A percentile compares a stretch with the other conserved stretches of the same genome.
phyloP scores from a whole-genome alignment of 2,797 vertebrate species.

The Enteromius thamalakanensis region DNA sequence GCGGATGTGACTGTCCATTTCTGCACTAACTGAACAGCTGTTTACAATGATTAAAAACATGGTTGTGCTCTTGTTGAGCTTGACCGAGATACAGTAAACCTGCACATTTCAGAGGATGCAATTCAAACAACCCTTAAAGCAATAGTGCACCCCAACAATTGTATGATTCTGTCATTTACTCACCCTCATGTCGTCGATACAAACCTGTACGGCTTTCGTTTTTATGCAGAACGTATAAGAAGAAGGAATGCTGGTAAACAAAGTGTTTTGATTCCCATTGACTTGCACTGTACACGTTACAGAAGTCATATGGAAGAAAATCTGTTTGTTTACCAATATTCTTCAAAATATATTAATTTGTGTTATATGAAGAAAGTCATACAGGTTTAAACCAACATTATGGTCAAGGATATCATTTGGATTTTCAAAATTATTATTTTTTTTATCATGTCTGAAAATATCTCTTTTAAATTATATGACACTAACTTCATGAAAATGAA shows the following conservation, averaged over 20 bases:
- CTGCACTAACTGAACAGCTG: background rate
- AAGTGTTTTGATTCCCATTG: background rate
- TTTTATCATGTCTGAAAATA: too few relatives aligned
- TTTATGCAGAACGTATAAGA: background rate
- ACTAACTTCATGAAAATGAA: too few relatives aligned
- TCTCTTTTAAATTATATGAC: too few relatives aligned
- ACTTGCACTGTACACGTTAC: background rate
- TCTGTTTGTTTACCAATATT: background rate
- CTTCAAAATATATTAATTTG: background rate
- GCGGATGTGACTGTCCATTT: background rate
- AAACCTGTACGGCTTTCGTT: background rate
- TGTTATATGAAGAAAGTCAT: background rate
- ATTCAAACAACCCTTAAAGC: background rate
- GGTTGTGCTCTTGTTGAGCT: background rate
- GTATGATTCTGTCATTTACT: background rate
- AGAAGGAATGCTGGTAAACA: background rate
- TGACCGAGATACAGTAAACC: slow-evolving; percentile 20
- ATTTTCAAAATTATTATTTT: too few relatives aligned
- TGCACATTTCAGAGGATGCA: background rate
- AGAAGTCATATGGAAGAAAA: background rate
- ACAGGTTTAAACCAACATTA: background rate
- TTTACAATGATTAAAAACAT: slow-evolving; percentile 8
- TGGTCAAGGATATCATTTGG: background rate
- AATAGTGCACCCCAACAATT: background rate
- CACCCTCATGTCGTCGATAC: background rate